Percentiles rank a stretch among this genome's conserved stretches.
These are phyloP conservation scores for Drosophila varians DNA, from an alignment of 1,140 invertebrate species.

Conservation along the genomic window DNA sequence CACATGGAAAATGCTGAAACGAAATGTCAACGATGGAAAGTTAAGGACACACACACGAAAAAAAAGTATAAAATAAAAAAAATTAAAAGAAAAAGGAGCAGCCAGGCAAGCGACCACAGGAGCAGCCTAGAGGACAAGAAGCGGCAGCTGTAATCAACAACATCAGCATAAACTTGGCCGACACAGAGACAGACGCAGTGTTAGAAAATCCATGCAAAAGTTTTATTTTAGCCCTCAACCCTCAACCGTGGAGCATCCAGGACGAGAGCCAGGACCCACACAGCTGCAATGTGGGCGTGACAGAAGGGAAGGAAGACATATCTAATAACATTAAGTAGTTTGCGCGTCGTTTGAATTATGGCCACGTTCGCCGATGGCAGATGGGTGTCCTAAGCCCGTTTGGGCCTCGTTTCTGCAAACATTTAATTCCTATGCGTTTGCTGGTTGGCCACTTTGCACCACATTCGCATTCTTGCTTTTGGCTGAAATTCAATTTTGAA, in stretches of 20 bases:
- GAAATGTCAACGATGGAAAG: conserved; percentile 73
- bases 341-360: conserved; percentile 79
- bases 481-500: conserved; percentile 70
- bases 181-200: conserved; percentile 37
- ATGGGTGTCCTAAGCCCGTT: conserved; percentile 21
- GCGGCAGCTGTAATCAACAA: conserved; percentile 68
- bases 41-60: conserved; percentile 19
- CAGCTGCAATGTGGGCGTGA: conserved; percentile 47
- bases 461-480: conserved; percentile 43
- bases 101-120: conserved; percentile 17
- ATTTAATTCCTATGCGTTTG: conserved; percentile 56
- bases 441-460: conserved; percentile 64
- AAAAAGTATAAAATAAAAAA: conserved; percentile 13
- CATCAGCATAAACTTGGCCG: conserved; percentile 70
- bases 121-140: conserved; percentile 8
- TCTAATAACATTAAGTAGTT: conserved; percentile 80
- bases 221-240: conserved; percentile 24
- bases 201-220: conserved; percentile 51
- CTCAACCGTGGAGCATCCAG: too few relatives aligned
- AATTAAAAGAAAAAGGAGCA: conserved; percentile 8
- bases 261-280: background rate
- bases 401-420: conserved; percentile 18
- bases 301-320: conserved; percentile 60
- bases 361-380: conserved; percentile 68
- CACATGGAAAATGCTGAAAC: conserved; percentile 56